These are phyloP conservation scores for Nipponacmea schrenckii DNA, from an alignment of 2,888 invertebrate genomes.

Conservation along the genomic window DNA sequence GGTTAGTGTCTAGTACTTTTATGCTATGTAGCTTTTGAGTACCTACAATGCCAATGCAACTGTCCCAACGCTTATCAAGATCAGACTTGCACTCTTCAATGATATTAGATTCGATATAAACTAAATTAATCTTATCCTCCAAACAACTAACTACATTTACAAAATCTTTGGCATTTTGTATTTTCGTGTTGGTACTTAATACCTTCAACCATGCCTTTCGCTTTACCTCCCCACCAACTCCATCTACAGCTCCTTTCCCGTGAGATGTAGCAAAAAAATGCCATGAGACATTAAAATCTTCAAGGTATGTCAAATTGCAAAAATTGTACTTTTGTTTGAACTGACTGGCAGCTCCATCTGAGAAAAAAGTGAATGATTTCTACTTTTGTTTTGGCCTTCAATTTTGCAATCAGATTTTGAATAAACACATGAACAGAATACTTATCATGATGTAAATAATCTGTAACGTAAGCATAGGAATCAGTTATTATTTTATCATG, in stretches of 20 bases:
- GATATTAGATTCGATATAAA: background rate
- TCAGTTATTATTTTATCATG: background rate
- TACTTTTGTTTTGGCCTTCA: background rate
- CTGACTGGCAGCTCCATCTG: background rate
- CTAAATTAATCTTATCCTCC: background rate
- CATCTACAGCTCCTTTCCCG: background rate
- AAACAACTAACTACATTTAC: background rate
- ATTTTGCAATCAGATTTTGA: background rate
- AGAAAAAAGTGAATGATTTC: background rate
- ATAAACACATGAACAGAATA: background rate
- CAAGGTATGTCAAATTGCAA: background rate
- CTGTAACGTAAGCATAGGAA: background rate
- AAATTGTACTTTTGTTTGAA: background rate
- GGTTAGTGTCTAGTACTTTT: background rate
- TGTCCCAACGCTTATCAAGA: background rate
- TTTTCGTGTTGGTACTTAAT: background rate
- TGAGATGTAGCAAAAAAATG: background rate
- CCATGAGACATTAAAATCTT: background rate
- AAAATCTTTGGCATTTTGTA: background rate
- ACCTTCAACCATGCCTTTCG: background rate
- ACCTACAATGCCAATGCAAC: background rate
- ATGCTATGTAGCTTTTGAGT: background rate
- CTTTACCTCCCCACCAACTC: background rate
- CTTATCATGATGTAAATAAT: background rate
- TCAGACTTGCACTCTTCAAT: background rate